These are phyloP conservation scores for Globia sparganii DNA, from an alignment of 2,888 invertebrate species.

Conservation along the genomic window DNA sequence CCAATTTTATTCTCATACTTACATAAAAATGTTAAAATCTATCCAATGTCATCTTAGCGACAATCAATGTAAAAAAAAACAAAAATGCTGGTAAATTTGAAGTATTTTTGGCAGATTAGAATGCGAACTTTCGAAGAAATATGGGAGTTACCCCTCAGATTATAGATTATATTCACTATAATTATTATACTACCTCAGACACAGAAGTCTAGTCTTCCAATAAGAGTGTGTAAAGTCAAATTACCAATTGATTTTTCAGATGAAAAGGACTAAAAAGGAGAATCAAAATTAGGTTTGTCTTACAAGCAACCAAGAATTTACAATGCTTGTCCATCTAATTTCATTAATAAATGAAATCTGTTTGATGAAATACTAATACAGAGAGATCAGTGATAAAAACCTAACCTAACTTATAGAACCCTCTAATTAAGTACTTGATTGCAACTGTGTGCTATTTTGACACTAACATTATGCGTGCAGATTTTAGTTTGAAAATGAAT, in stretches of 20 bases:
- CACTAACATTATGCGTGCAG: constrained; percentile 28
- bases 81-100: not conserved
- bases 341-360: constrained; percentile 16
- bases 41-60: not conserved
- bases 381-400: constrained; percentile 22
- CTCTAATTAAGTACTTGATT: constrained; percentile 16
- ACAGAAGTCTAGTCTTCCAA: not conserved
- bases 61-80: no score
- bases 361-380: constrained; percentile 31
- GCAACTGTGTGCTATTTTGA: constrained; percentile 36
- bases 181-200: not conserved
- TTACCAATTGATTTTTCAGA: constrained; percentile 80
- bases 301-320: constrained; percentile 36
- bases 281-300: constrained; percentile 79
- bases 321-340: constrained; percentile 19
- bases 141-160: no score
- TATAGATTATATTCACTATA: no score
- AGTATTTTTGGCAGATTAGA: not conserved
- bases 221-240: constrained; percentile 24
- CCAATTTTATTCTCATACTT: not conserved
- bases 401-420: no score
- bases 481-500: constrained; percentile 12
- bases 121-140: not conserved
- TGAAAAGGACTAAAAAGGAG: constrained; percentile 80
- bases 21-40: not conserved